Conservation (phyloP, 2,113 vertebrate species). For the Nymphicus hollandicus region DNA sequence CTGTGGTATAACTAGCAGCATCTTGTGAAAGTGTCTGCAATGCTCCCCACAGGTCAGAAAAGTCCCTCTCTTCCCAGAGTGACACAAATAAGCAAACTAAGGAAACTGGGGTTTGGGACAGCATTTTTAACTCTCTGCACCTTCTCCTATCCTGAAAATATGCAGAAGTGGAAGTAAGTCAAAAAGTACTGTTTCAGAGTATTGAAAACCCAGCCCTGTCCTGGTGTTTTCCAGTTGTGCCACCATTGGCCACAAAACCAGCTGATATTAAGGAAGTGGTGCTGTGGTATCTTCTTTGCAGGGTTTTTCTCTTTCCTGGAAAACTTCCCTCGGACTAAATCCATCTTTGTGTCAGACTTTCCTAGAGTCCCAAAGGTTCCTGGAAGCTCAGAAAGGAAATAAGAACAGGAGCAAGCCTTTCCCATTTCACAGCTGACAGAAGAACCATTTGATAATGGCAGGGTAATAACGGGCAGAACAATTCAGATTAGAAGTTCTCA, state of each 20-base stretch:
- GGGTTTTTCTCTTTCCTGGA: not conserved
- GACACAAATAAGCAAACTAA: not conserved
- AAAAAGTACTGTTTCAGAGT: not conserved
- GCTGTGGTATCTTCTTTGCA: not conserved
- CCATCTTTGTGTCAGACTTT: not conserved
- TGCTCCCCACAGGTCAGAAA: not conserved
- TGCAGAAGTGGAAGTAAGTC: not conserved
- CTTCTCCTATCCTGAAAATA: not conserved
- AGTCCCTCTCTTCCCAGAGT: not conserved
- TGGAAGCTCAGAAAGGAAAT: not conserved
- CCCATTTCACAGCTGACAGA: not conserved
- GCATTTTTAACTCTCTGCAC: not conserved
- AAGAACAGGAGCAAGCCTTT: not conserved
- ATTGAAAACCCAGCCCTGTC: not conserved
- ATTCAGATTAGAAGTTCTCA: not conserved
- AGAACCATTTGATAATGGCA: not conserved
- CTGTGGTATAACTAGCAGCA: fast-evolving
- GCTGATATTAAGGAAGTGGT: not conserved
- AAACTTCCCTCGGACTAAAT: not conserved
- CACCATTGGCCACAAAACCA: not conserved
- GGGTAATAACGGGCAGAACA: not conserved
- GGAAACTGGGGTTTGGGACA: not conserved
- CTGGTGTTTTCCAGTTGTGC: not conserved
- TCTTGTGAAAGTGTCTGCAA: not conserved
- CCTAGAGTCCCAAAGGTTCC: not conserved